Evolutionary conservation across 2,888 invertebrate genomes (phyloP), one percentile per base, ranked within the genome.

Genomic region (Tetragonisca angustula): DNA sequence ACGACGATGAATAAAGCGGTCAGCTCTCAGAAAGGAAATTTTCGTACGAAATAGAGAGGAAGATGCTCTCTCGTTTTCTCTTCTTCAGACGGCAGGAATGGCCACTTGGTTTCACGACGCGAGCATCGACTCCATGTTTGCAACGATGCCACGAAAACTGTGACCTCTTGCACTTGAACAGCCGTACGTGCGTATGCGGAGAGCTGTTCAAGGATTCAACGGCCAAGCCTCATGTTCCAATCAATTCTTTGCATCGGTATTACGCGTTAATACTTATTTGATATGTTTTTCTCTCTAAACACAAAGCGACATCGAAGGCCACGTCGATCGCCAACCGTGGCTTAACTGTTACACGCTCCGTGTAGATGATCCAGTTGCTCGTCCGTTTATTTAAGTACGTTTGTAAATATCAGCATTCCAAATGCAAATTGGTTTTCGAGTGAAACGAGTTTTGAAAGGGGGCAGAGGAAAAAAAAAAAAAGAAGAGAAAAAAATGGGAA

Each of bases 81-180:
- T 9, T 61, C 59, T 27, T 15, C 59, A 24, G 15, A 36, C 19
- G 2, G 15, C 5, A 9, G 54, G 9, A 68, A 32, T 32, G 32
- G 32, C 54, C 32, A 68, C 72, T 11, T 21, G 27, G 56, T 71
- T 56, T 76, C 70, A 70, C 82, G 76, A 86, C 76, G 80, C 65
- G 79, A 68, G 68, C 82, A n/a, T 69, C 79, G 73, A 87, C 82
- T 80, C 87, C 82, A 82, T 87, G 76, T 78, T 17, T n/a, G 75
- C 80, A 74, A 70, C 59, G 68, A 32, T 76, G 52, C 74, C 56
- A 61, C 67, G 4, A 27, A 21, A 13, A 64, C 21, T 32, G 4
- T 64, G 32, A 64, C 65, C n/a, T 65, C n/a, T 67, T n/a, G n/a
- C 9, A 43, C 17, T 49, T 43, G 49, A 19, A 67, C 5, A 65